Evolutionary conservation across 2,113 vertebrate genomes (phyloP).

Genomic region (Varanus salvator): DNA sequence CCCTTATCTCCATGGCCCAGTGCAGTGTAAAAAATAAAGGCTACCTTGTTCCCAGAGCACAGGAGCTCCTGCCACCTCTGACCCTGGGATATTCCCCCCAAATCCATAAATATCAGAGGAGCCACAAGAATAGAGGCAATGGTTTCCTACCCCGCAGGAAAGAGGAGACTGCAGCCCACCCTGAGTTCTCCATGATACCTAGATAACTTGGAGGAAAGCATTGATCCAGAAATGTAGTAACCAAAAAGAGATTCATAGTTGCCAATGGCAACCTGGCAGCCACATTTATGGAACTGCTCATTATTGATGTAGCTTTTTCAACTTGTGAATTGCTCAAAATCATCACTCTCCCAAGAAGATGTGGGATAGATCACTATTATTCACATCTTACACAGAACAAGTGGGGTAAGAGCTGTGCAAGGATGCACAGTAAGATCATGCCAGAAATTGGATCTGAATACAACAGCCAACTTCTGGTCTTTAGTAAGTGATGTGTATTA

Average conservation of each 20-base stretch:
- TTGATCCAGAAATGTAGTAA: not conserved
- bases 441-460: not conserved
- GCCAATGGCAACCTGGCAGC: not conserved
- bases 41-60: not conserved
- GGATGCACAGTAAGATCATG: not conserved
- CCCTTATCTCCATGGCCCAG: not conserved
- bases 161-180: not conserved
- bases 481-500: not conserved
- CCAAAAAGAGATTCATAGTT: not conserved
- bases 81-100: not conserved
- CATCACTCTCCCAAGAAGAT: not conserved
- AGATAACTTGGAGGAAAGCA: not conserved
- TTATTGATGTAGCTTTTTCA: not conserved
- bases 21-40: not conserved
- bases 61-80: not conserved
- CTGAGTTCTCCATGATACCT: not conserved
- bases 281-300: not conserved
- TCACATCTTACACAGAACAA: not conserved
- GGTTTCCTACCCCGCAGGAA: not conserved
- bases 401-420: not conserved
- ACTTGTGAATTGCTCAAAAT: not conserved
- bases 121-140: no score
- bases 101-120: not conserved
- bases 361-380: not conserved
- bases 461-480: not conserved